Conservation (phyloP, 2,888 invertebrate genomes). For the Meandrusa payeni region DNA sequence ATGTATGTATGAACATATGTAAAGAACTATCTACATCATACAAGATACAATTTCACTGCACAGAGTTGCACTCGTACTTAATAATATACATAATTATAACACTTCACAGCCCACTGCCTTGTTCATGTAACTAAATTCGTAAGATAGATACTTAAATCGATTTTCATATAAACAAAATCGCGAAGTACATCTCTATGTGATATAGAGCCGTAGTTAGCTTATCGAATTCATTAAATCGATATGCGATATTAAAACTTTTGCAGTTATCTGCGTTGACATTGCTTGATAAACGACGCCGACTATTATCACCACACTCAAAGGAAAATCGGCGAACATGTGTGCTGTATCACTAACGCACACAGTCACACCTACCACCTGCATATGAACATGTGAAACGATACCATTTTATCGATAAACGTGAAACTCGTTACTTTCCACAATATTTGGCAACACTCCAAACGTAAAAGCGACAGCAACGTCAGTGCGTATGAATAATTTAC, state of each 20-base stretch:
- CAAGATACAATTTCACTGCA: too few species aligned
- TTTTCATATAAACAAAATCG: too few species aligned
- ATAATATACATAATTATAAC: too few species aligned
- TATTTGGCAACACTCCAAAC: slow-evolving; percentile 23
- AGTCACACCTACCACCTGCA: slow-evolving; percentile 2
- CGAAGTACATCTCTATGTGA: too few species aligned
- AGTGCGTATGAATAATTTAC: slow-evolving; percentile 25
- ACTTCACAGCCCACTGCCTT: too few species aligned
- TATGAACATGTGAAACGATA: slow-evolving; percentile 2
- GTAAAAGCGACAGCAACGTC: slow-evolving; percentile 21
- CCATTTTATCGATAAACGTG: slow-evolving; percentile 9
- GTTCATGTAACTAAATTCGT: too few species aligned
- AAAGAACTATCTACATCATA: too few species aligned
- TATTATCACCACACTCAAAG: slow-evolving; percentile 19
- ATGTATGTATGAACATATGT: too few species aligned
- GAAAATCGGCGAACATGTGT: slow-evolving; percentile 13
- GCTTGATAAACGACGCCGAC: slow-evolving; percentile 8
- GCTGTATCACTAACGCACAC: background rate
- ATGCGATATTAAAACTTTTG: slow-evolving; percentile 16
- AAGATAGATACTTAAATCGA: too few species aligned
- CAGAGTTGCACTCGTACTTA: too few species aligned
- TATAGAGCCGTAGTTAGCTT: background rate
- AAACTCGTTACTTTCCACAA: slow-evolving; percentile 19
- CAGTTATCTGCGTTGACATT: slow-evolving; percentile 18
- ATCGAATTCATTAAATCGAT: slow-evolving; percentile 16